These are phyloP conservation scores for Centropristis striata DNA, from an alignment of 2,113 vertebrate genomes.

Conservation along the genomic window DNA sequence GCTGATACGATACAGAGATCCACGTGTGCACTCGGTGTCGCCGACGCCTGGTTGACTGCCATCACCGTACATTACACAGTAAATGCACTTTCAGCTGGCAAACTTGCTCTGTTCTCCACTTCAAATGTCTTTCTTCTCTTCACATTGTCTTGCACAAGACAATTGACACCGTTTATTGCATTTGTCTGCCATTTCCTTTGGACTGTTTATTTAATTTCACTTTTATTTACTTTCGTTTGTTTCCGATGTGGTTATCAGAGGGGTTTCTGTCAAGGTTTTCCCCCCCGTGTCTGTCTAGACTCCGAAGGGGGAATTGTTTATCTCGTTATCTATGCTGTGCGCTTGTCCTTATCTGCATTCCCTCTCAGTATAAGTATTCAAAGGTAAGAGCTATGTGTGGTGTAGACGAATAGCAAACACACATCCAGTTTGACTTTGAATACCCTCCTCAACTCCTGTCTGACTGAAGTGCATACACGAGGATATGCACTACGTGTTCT, in stretches of 20 bases:
- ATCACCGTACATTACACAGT: conserved; percentile 74
- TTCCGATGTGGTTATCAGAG: conserved; percentile 35
- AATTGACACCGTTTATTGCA: conserved; percentile 69
- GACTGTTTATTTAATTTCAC: conserved; percentile 41
- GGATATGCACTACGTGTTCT: conserved; percentile 66
- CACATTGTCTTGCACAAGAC: conserved; percentile 66
- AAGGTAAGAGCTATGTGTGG: conserved; percentile 74
- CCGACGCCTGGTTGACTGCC: conserved; percentile 57
- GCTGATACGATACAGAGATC: neutral
- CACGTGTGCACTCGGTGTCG: neutral
- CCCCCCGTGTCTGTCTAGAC: conserved; percentile 49
- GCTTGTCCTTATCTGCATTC: conserved; percentile 75
- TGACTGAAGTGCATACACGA: conserved; percentile 67
- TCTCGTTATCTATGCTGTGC: conserved; percentile 61
- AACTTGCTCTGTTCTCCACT: conserved; percentile 56
- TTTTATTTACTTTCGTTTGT: conserved; percentile 39
- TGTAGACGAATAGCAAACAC: conserved; percentile 67
- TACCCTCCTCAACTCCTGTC: conserved; percentile 66
- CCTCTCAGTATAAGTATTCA: conserved; percentile 77
- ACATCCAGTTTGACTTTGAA: conserved; percentile 81
- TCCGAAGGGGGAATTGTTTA: conserved; percentile 48
- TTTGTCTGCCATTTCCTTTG: conserved; percentile 61
- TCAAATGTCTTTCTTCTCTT: conserved; percentile 62
- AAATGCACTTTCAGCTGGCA: conserved; percentile 83
- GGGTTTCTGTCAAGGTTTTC: conserved; percentile 16